phyloP scores from a whole-genome alignment of 2,888 invertebrate genomes.

The Sabatieria punctata region DNA sequence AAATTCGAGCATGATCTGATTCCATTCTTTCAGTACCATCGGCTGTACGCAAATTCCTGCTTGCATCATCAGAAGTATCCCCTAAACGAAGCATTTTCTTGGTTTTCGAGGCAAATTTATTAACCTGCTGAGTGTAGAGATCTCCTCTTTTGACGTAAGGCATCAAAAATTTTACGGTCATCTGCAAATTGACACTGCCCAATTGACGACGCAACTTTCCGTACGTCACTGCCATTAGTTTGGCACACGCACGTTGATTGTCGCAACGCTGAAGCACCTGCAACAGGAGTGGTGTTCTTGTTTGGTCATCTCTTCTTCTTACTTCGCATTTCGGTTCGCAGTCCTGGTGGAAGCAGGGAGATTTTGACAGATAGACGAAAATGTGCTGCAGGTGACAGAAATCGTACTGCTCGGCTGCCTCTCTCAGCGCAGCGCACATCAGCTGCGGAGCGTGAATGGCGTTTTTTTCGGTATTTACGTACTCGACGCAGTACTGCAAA shows the following conservation, averaged over 20 bases:
- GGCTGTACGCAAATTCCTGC: slow-evolving; percentile 10
- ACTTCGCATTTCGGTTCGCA: slow-evolving; percentile 9
- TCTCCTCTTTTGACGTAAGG: slow-evolving; percentile 9
- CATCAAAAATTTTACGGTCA: slow-evolving; percentile 10
- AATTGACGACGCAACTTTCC: slow-evolving; percentile 4
- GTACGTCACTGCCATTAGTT: not conserved
- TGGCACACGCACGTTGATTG: slow-evolving; percentile 3
- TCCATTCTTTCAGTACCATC: slow-evolving; percentile 9
- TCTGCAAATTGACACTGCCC: slow-evolving; percentile 1
- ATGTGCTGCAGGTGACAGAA: slow-evolving; percentile 6
- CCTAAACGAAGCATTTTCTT: not conserved
- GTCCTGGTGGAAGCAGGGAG: slow-evolving; percentile 10
- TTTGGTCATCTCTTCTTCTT: too few species aligned
- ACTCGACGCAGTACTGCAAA: not conserved
- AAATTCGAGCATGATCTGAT: too few species aligned
- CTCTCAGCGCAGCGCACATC: not conserved
- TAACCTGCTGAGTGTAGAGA: slow-evolving; percentile 9
- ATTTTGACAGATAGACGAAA: slow-evolving; percentile 6
- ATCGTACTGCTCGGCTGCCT: not conserved
- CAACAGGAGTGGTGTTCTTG: too few species aligned
- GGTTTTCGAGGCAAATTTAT: not conserved
- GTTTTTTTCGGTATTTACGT: not conserved
- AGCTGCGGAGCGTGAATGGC: slow-evolving; percentile 3
- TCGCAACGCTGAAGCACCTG: not conserved
- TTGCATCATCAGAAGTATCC: slow-evolving; percentile 6